Evolutionary conservation across 2,888 invertebrate species (phyloP), one percentile per base, ranked within the genome.

Genomic region (Strigamia maritima): DNA sequence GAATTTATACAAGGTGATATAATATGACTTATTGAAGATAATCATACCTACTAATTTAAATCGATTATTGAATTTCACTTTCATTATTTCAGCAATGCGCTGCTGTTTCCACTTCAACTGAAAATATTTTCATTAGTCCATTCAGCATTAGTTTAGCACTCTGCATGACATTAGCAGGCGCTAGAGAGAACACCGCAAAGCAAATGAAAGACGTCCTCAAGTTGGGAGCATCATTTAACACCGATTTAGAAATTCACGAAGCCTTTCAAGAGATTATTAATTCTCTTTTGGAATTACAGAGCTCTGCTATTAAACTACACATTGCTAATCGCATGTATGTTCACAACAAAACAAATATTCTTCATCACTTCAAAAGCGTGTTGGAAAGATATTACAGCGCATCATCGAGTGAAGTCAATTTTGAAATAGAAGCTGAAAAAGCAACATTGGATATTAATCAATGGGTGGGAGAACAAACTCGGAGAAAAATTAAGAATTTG

Each of bases 391-490:
- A 89, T 35, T 54, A 54, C 60, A 4, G 3, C 19, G 22, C 60
- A 3, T 19, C 60, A 54, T n/a, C 60, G 22, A 22, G 94, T 93
- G 84, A 87, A 75, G 81, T 93, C 0, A 85, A 93, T 83, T 94
- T 94, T 82, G 82, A 79, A 0, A 82, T 89, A 35, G 85, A 88
- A 0, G 83, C 82, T 0, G 85, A 84, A n/a, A 88, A 19, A 0
- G 82, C 86, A 0, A 84, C 86, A 16, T 83, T 86, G 8, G 85
- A 84, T 0, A 94, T 98, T 76, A 97, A 97, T 84, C 83, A 86
- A 60, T 96, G 95, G 94, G 94, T 94, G 60, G 91, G 91, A 84
- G 85, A 89, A 2, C 90, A 93, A 84, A 97, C 97, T 0, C 91
- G 93, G 79, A 86, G 92, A 8, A 94, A 92, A 85, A 97, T 98